Evolutionary conservation across 1,140 invertebrate species (phyloP).

Genomic region (Leptoteleia sp.): DNA sequence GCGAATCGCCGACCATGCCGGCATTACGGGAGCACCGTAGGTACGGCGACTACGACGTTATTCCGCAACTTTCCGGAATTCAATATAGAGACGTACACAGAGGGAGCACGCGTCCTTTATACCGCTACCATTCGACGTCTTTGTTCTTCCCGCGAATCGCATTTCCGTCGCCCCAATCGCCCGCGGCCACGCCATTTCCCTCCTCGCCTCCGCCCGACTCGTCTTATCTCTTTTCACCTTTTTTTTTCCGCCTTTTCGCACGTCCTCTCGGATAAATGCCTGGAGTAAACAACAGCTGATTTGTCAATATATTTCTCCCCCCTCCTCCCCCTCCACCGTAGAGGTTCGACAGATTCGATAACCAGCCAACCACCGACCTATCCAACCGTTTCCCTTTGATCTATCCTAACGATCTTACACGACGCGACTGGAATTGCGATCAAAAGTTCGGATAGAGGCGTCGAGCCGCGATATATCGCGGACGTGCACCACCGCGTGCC

Average conservation of each 20-base stretch:
- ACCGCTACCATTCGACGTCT: slow-evolving; percentile 11
- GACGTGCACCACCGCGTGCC: too few species aligned
- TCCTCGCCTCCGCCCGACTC: background rate
- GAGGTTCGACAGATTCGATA: slow-evolving; percentile 21
- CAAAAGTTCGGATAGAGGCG: slow-evolving; percentile 31
- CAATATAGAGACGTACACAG: slow-evolving; percentile 22
- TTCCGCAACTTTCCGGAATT: slow-evolving; percentile 12
- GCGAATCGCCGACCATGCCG: slow-evolving; percentile 1
- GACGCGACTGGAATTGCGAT: slow-evolving; percentile 17
- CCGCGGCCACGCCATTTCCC: slow-evolving; percentile 4
- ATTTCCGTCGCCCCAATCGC: slow-evolving; percentile 37
- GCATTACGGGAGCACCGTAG: slow-evolving; percentile 8
- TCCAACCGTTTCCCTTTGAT: slow-evolving; percentile 21
- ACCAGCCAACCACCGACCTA: slow-evolving; percentile 6
- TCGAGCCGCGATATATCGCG: slow-evolving; percentile 7
- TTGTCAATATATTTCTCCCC: slow-evolving; percentile 44
- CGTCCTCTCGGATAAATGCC: slow-evolving; percentile 30
- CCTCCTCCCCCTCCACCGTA: too few species aligned
- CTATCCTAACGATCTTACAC: slow-evolving; percentile 26
- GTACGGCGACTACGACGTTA: slow-evolving; percentile 12
- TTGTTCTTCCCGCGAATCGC: slow-evolving; percentile 6
- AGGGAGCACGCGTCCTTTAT: slow-evolving; percentile 25
- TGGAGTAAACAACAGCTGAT: slow-evolving; percentile 46
- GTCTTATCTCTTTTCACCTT: background rate
- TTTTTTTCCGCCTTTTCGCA: slow-evolving; percentile 8